phyloP scores from a whole-genome alignment of 2,888 invertebrate genomes.

The Sinotaia quadrata region DNA sequence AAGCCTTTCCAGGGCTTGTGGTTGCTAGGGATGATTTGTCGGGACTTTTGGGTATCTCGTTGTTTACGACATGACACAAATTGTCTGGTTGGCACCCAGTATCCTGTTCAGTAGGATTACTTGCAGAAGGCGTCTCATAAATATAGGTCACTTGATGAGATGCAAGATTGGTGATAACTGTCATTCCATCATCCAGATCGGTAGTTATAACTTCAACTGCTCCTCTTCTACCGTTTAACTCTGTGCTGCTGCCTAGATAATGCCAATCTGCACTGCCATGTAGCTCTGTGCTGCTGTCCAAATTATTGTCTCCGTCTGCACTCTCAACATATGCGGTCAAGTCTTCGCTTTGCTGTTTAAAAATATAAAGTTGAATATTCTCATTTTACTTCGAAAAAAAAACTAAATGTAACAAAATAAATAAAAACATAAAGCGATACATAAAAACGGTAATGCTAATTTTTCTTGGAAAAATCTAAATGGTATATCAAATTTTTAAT shows the following conservation, averaged over 20 bases:
- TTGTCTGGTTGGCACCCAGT: no score
- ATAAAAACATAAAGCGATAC: no score
- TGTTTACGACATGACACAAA: no score
- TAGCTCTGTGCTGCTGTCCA: conserved; percentile 21
- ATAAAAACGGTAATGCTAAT: no score
- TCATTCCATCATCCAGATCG: conserved; percentile 40
- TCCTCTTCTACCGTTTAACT: not conserved
- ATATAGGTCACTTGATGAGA: conserved; percentile 13
- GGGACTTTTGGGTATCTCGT: no score
- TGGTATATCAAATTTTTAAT: no score
- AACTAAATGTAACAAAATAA: no score
- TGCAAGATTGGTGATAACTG: conserved; percentile 28
- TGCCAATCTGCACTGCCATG: not conserved
- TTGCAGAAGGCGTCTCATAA: conserved; percentile 6
- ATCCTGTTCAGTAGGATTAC: no score
- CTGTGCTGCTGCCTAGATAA: no score
- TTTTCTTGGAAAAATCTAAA: no score
- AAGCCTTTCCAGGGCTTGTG: not conserved
- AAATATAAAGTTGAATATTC: no score
- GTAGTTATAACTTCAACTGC: conserved; percentile 29
- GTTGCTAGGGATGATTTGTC: not conserved
- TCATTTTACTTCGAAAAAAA: no score
- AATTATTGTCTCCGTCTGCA: conserved; percentile 35
- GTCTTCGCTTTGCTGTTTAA: conserved; percentile 34
- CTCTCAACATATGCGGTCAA: conserved; percentile 29